Evolutionary conservation across 2,797 vertebrate genomes (phyloP).

Genomic region (Parauchenoglanis punctatus): DNA sequence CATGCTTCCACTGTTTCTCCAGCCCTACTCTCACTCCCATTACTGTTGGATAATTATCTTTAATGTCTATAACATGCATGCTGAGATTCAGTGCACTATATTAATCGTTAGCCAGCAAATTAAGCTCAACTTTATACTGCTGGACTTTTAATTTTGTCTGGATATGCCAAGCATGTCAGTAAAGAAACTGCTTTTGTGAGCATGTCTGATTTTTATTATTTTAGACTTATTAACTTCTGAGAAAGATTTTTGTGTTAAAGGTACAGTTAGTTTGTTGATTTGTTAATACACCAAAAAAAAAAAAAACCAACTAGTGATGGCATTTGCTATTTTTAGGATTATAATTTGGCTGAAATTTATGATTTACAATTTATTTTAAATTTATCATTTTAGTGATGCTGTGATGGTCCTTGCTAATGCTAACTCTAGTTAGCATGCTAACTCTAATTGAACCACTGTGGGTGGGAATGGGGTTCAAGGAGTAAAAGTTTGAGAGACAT

Average conservation of each 20-base stretch:
- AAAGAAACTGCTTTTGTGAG: not conserved
- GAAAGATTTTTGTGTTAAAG: not conserved
- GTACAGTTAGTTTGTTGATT: not conserved
- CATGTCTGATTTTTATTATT: not conserved
- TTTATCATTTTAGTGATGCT: too few species aligned
- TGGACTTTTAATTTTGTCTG: not conserved
- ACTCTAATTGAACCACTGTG: too few species aligned
- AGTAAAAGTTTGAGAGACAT: too few species aligned
- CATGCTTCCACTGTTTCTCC: not conserved
- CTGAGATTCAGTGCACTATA: conserved; percentile 13
- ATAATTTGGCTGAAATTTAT: too few species aligned
- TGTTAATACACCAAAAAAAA: not conserved
- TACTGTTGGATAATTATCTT: conserved; percentile 17
- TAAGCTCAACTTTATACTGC: not conserved
- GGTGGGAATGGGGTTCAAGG: too few species aligned
- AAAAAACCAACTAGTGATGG: too few species aligned
- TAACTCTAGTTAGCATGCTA: too few species aligned
- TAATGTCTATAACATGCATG: not conserved
- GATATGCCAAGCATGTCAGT: conserved; percentile 6
- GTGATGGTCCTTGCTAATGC: too few species aligned
- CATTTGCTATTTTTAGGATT: too few species aligned
- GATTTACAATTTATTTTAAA: too few species aligned
- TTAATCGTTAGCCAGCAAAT: not conserved
- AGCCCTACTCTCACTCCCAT: not conserved
- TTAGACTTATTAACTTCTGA: not conserved